These are phyloP conservation scores for Cecropterus lyciades DNA, from an alignment of 1,140 invertebrate species.

Conservation along the genomic window DNA sequence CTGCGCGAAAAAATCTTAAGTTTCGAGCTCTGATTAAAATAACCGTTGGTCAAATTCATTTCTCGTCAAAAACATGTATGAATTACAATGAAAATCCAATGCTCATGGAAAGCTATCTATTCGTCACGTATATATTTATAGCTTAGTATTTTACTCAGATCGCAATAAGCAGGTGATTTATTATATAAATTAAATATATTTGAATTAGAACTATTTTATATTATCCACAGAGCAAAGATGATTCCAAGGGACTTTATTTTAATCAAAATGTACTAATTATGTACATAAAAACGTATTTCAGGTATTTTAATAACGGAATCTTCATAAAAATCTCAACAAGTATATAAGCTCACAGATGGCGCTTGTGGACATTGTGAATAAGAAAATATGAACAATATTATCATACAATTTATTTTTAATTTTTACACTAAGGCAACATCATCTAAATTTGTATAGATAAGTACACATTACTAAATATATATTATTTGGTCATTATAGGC, in stretches of 20 bases:
- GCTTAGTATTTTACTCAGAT: too few relatives aligned
- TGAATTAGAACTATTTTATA: too few relatives aligned
- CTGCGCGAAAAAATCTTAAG: constrained; percentile 7
- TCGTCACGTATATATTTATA: too few relatives aligned
- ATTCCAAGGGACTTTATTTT: too few relatives aligned
- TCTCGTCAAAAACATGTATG: neutral
- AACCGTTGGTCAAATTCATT: neutral
- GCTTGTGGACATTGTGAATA: constrained; percentile 1
- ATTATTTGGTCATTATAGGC: constrained; percentile 9
- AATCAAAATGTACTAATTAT: neutral
- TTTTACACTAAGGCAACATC: constrained; percentile 25
- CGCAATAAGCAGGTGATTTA: too few relatives aligned
- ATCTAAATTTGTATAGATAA: constrained; percentile 5
- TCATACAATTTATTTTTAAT: constrained; percentile 19
- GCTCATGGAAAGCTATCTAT: neutral
- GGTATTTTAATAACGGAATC: neutral
- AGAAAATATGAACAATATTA: constrained; percentile 21
- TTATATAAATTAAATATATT: too few relatives aligned
- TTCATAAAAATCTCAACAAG: neutral
- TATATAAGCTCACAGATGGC: constrained; percentile 6
- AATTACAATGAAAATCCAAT: neutral
- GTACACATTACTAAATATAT: constrained; percentile 3
- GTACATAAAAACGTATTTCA: too few relatives aligned
- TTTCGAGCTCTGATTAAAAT: constrained; percentile 5
- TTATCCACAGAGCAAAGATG: too few relatives aligned